These are phyloP conservation scores for Atractosteus spatula DNA, from an alignment of 2,113 vertebrate species.

Conservation along the genomic window DNA sequence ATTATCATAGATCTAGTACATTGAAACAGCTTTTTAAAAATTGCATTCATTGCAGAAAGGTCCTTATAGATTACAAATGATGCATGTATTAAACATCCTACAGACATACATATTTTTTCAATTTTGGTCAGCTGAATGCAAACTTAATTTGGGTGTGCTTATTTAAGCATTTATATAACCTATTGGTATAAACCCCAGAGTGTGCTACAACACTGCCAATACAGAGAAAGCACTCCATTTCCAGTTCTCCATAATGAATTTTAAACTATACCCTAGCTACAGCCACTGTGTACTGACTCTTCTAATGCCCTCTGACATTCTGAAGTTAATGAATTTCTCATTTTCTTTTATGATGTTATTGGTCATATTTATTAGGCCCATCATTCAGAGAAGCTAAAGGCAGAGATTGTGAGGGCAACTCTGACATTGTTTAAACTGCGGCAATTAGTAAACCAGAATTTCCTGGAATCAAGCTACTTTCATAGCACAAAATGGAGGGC, in stretches of 20 bases:
- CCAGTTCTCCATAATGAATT: constrained; percentile 1
- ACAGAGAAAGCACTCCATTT: not conserved
- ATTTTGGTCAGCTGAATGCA: constrained; percentile 6
- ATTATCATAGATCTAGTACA: not conserved
- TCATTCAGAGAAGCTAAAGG: constrained; percentile 36
- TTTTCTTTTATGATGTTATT: constrained; percentile 33
- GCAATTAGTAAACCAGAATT: too few species aligned
- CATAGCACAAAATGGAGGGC: too few species aligned
- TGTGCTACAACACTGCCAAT: not conserved
- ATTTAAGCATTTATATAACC: constrained; percentile 15
- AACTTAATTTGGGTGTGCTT: constrained; percentile 10
- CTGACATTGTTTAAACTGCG: not conserved
- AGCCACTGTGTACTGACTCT: not conserved
- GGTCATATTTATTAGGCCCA: constrained; percentile 44
- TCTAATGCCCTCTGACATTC: constrained; percentile 36
- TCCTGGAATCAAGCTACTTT: too few species aligned
- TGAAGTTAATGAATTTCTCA: constrained; percentile 18
- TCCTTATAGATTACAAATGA: constrained; percentile 3
- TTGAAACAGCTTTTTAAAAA: not conserved
- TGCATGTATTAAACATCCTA: not conserved
- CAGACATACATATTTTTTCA: constrained; percentile 6
- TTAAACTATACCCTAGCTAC: not conserved
- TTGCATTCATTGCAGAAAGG: not conserved
- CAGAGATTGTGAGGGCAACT: constrained; percentile 6
- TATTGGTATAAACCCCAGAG: constrained; percentile 1